Base-by-base conservation (phyloP, 2,113 vertebrate genomes). In the Phalacrocorax pelagicus region DNA sequence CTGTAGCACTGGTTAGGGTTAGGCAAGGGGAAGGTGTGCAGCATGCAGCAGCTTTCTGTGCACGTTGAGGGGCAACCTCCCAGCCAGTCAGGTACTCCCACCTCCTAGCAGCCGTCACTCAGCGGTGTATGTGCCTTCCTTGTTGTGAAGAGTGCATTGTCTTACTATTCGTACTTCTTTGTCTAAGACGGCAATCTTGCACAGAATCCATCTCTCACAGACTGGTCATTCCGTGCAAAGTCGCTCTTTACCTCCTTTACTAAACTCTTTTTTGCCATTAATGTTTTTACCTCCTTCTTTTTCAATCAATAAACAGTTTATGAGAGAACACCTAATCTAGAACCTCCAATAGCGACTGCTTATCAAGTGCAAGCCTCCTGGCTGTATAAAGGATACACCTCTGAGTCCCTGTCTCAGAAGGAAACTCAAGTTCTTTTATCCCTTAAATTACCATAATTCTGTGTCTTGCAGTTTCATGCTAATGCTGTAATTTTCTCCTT, bases 371-470 rank as follows among this genome's bases (percentile, higher is more conserved):
- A 61, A 78, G 30, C 27, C 27, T 92, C 40, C 52, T 88, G 81
- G 21, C 65, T 63, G 46, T 55, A 54, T 73, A 51, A 96, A 92
- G 59, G 62, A 92, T 96, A 92, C 80, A 78, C 52, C 62, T 95
- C 54, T 19, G 20, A 84, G 40, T 92, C 79, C 26, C 83, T 51
- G 15, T 81, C 77, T 94, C 69, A 80, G 86, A 84, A 93, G 40
- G 46, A 86, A 49, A 20, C 40, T 87, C 38, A 74, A 67, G 23
- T 86, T 83, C 79, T 92, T 94, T 83, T 61, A 87, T 95, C 93
- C 46, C 30, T 83, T 86, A 78, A 92, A 95, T 94, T 81, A 89
- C 46, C 72, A 38, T 95, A 94, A 94, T 52, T 94, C 47, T 70
- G 52, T 70, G 38, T 85, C 63, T 92, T 88, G 21, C 49, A 86